Evolutionary conservation across 2,888 invertebrate species (phyloP).

Genomic region (Plagodis dolabraria): DNA sequence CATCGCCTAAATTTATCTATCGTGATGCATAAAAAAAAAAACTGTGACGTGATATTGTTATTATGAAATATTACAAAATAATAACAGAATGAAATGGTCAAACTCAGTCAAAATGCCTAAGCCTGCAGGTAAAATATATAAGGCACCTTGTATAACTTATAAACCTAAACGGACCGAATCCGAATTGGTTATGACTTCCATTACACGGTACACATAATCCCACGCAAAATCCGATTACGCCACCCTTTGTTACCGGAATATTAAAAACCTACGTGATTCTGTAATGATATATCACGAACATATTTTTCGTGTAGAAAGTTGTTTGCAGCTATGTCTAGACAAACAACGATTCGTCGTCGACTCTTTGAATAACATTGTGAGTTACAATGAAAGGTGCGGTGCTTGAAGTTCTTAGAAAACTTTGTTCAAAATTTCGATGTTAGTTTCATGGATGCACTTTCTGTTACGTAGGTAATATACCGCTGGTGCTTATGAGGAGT

Average conservation of each 20-base stretch:
- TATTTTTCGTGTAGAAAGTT: constrained; percentile 14
- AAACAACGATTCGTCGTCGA: constrained; percentile 23
- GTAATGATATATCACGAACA: constrained; percentile 15
- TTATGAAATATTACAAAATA: too few relatives aligned
- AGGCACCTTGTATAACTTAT: too few relatives aligned
- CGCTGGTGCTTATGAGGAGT: constrained; percentile 27
- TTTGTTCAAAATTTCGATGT: constrained; percentile 28
- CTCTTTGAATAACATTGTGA: constrained; percentile 24
- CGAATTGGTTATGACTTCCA: constrained; percentile 44
- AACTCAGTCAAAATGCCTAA: too few relatives aligned
- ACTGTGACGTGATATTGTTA: too few relatives aligned
- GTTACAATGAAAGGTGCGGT: neutral
- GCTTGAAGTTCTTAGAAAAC: constrained; percentile 3
- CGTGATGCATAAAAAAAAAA: too few relatives aligned
- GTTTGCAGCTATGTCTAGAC: constrained; percentile 29
- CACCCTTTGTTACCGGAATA: constrained; percentile 11
- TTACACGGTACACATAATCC: constrained; percentile 36
- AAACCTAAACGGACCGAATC: neutral
- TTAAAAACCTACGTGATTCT: constrained; percentile 12
- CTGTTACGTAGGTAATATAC: constrained; percentile 23
- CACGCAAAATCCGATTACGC: constrained; percentile 12
- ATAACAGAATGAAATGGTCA: too few relatives aligned
- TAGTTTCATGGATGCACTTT: constrained; percentile 18
- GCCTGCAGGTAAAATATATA: too few relatives aligned
- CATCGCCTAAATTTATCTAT: too few relatives aligned